Evolutionary conservation across 2,888 invertebrate genomes (phyloP).

Genomic region (Catotricha subobsoleta): DNA sequence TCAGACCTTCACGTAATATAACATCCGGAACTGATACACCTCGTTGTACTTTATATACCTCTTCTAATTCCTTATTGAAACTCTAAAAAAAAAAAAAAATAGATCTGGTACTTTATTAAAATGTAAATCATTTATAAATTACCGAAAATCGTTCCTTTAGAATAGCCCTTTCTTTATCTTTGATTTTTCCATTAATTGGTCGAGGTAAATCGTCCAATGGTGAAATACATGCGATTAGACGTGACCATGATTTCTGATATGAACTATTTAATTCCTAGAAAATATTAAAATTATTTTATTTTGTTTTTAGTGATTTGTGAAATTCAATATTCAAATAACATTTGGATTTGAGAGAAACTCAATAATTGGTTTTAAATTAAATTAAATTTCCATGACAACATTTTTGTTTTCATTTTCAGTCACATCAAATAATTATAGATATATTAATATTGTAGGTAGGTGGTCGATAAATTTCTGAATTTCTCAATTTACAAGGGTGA

Average conservation of each 20-base stretch:
- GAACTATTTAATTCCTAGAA: constrained; percentile 46
- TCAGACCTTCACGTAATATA: constrained; percentile 71
- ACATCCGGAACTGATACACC: constrained; percentile 87
- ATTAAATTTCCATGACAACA: no score
- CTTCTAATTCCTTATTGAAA: constrained; percentile 93
- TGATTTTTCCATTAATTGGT: constrained; percentile 48
- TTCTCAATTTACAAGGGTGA: no score
- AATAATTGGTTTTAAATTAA: no score
- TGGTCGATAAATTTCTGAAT: no score
- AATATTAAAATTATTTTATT: no score
- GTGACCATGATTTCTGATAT: constrained; percentile 55
- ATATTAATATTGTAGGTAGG: no score
- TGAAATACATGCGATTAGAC: constrained; percentile 55
- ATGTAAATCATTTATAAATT: no score
- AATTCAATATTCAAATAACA: no score
- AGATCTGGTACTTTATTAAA: constrained; percentile 7
- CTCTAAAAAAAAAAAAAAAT: constrained; percentile 37
- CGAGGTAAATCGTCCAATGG: constrained; percentile 50
- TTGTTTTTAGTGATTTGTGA: no score
- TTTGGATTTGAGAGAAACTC: no score
- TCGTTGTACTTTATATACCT: constrained; percentile 65
- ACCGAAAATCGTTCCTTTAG: constrained; percentile 82
- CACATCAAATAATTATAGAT: no score
- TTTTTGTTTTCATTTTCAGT: no score
- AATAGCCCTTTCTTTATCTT: constrained; percentile 69